Evolutionary conservation across 2,113 vertebrate species (phyloP).

Genomic region (Bufo gargarizans): DNA sequence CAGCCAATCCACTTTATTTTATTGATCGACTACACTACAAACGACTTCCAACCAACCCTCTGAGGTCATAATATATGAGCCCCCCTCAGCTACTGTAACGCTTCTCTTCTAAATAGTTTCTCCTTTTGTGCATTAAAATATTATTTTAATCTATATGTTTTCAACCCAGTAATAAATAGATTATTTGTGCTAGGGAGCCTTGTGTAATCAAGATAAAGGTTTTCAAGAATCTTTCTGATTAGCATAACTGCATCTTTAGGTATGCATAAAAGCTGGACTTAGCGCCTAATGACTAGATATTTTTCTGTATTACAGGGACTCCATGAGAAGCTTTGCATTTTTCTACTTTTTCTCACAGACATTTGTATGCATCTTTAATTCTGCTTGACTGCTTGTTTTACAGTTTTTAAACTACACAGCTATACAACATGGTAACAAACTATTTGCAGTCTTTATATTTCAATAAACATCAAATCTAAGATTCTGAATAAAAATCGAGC

Average conservation of each 20-base stretch:
- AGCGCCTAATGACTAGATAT: conserved; percentile 33
- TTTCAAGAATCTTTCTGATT: conserved; percentile 51
- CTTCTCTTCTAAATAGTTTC: conserved; percentile 41
- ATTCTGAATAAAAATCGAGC: not conserved
- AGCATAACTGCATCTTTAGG: conserved; percentile 23
- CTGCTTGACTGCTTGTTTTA: conserved; percentile 22
- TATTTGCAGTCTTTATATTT: conserved; percentile 28
- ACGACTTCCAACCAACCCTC: conserved; percentile 46
- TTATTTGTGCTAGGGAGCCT: conserved; percentile 58
- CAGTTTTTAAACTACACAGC: conserved; percentile 25
- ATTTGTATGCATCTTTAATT: conserved; percentile 37
- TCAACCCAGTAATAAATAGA: conserved; percentile 50
- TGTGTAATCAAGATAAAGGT: conserved; percentile 58
- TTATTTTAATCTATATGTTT: conserved; percentile 54
- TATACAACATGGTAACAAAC: conserved; percentile 12
- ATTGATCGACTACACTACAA: conserved; percentile 55
- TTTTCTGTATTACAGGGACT: conserved; percentile 31
- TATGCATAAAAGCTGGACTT: conserved; percentile 20
- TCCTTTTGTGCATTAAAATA: conserved; percentile 51
- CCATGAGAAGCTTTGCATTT: not conserved
- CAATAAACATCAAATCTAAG: conserved; percentile 19
- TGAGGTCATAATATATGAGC: conserved; percentile 45
- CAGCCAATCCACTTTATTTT: conserved; percentile 58
- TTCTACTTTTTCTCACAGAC: conserved; percentile 2
- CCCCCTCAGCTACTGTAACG: conserved; percentile 9